Conservation (phyloP, 2,113 vertebrate species). For the Brachyistius frenatus region DNA sequence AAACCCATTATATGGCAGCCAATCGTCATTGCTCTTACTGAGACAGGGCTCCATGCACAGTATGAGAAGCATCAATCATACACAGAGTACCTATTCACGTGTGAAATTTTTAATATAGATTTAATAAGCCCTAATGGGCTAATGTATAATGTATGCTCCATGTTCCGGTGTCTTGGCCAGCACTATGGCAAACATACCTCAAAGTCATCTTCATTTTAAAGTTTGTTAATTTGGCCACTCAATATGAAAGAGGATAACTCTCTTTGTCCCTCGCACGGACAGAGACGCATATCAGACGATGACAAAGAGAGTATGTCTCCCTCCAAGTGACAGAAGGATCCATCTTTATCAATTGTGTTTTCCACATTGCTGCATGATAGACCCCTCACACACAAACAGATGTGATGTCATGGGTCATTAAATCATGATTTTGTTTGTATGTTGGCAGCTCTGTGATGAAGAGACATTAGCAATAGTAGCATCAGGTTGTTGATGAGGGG, state of each 20-base stretch:
- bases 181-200: slow-evolving; percentile 59
- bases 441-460: slow-evolving; percentile 64
- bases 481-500: slow-evolving; percentile 70
- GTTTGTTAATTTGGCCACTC: slow-evolving; percentile 64
- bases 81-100: slow-evolving; percentile 69
- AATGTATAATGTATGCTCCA: slow-evolving; percentile 68
- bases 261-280: slow-evolving; percentile 32
- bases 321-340: slow-evolving; percentile 43
- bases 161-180: slow-evolving; percentile 57
- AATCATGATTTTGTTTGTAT: slow-evolving; percentile 69
- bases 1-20: slow-evolving; percentile 76
- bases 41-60: slow-evolving; percentile 63
- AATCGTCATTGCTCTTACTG: slow-evolving; percentile 79
- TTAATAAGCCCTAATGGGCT: slow-evolving; percentile 80
- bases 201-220: slow-evolving; percentile 71
- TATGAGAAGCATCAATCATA: slow-evolving; percentile 81
- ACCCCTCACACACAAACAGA: slow-evolving; percentile 68
- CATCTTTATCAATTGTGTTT: slow-evolving; percentile 63
- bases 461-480: slow-evolving; percentile 62
- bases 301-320: slow-evolving; percentile 49
- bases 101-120: slow-evolving; percentile 80
- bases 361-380: slow-evolving; percentile 45
- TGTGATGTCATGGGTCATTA: slow-evolving; percentile 77
- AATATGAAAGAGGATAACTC: slow-evolving; percentile 34
- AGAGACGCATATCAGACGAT: slow-evolving; percentile 34